These are phyloP conservation scores for Sarcophaga peregrina DNA, from an alignment of 1,140 invertebrate species.

Conservation along the genomic window DNA sequence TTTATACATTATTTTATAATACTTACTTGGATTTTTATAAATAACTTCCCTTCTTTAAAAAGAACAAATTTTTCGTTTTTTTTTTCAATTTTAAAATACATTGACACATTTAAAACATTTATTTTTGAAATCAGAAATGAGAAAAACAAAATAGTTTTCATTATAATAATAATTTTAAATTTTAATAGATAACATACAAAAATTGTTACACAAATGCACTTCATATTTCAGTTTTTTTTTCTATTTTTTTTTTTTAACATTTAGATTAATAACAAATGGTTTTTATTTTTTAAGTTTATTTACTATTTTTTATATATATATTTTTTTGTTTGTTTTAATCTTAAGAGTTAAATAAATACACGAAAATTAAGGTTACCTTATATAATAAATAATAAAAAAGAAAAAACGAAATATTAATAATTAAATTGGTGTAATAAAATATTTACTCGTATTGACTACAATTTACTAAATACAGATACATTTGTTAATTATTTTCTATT, in stretches of 20 bases:
- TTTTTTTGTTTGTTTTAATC: background rate
- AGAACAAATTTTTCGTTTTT: background rate
- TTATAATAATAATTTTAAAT: background rate
- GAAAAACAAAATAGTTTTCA: background rate
- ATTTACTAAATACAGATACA: background rate
- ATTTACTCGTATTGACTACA: background rate
- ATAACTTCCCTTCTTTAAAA: background rate
- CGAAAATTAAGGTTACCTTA: background rate
- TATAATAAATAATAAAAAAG: background rate
- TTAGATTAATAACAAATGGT: constrained; percentile 12
- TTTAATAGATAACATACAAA: constrained; percentile 19
- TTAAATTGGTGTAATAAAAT: background rate
- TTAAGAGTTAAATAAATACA: background rate
- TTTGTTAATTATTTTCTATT: background rate
- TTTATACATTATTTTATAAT: no score
- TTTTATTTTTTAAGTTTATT: no score
- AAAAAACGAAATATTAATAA: background rate
- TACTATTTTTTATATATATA: background rate
- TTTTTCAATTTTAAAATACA: constrained; percentile 28
- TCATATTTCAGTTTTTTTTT: no score
- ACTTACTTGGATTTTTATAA: background rate
- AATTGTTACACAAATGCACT: constrained; percentile 10
- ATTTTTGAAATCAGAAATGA: background rate
- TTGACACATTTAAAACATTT: constrained; percentile 37
- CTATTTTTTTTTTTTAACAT: background rate